A percentile compares a stretch with the other conserved stretches of the same genome.
These are phyloP conservation scores for Gymnogyps californianus DNA, from an alignment of 2,113 vertebrate genomes.

Conservation along the genomic window DNA sequence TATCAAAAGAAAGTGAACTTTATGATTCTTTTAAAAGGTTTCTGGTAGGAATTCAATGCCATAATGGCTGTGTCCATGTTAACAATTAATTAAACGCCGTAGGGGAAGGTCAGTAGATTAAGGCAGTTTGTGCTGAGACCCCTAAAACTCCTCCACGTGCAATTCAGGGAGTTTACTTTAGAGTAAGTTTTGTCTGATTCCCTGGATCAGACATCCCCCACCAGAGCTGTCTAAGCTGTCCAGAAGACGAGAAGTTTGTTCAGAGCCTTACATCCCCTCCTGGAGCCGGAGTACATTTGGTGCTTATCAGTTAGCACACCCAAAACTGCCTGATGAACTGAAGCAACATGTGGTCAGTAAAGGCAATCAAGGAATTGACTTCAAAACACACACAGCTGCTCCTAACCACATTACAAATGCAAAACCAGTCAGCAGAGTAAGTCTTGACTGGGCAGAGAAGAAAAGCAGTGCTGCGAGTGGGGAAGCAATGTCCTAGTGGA, in stretches of 20 bases:
- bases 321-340: not conserved
- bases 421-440: not conserved
- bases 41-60: not conserved
- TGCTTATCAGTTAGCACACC: not conserved
- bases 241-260: not conserved
- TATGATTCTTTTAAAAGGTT: not conserved
- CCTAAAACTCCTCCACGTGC: rapidly evolving
- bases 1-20: not conserved
- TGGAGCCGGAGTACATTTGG: not conserved
- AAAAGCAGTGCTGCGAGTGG: rapidly evolving
- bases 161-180: not conserved
- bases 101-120: not conserved
- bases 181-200: not conserved
- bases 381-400: not conserved
- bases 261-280: not conserved
- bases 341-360: not conserved
- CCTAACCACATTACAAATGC: not conserved
- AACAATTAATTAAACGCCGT: not conserved
- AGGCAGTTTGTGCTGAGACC: not conserved
- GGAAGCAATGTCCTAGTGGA: not conserved
- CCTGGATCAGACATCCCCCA: not conserved
- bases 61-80: rapidly evolving
- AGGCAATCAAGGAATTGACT: not conserved
- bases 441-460: not conserved
- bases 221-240: not conserved